These are phyloP conservation scores for Microctenopoma lineatum DNA, from an alignment of 2,797 vertebrate species.

Conservation along the genomic window DNA sequence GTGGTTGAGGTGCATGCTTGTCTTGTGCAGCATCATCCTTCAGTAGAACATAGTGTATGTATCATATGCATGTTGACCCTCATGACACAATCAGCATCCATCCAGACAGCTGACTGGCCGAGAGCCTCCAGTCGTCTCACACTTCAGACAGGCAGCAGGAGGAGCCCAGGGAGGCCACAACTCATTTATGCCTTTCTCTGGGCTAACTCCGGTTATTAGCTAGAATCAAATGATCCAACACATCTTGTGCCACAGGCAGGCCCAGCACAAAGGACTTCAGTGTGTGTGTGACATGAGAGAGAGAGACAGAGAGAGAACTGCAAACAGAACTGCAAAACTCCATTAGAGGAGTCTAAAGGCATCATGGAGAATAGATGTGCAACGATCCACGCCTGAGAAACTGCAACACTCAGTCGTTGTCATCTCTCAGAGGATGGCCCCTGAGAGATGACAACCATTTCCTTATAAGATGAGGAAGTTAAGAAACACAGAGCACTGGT, in stretches of 20 bases:
- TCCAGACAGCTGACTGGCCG: conserved; percentile 33
- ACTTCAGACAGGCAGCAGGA: conserved; percentile 61
- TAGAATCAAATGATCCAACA: conserved; percentile 83
- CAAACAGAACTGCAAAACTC: conserved; percentile 56
- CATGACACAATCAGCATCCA: conserved; percentile 46
- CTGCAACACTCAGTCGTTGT: conserved; percentile 33
- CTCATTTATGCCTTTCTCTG: conserved; percentile 78
- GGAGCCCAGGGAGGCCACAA: conserved; percentile 68
- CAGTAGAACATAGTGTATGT: background rate
- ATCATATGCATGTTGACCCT: conserved; percentile 6
- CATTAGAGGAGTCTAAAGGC: conserved; percentile 72
- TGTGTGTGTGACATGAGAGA: conserved; percentile 26
- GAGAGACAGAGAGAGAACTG: background rate
- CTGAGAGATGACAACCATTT: conserved; percentile 31
- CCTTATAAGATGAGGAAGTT: conserved; percentile 24
- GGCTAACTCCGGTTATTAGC: conserved; percentile 78
- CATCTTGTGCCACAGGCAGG: conserved; percentile 72
- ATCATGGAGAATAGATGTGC: conserved; percentile 75
- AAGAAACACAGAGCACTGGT: background rate
- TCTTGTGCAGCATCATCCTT: conserved; percentile 12
- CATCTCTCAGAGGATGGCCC: conserved; percentile 37
- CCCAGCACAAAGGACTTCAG: conserved; percentile 38
- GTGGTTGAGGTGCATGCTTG: background rate
- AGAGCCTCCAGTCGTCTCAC: conserved; percentile 49
- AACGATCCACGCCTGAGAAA: conserved; percentile 67